These are phyloP conservation scores for Andinoacara biseriatus DNA, from an alignment of 2,113 vertebrate genomes.

Conservation along the genomic window DNA sequence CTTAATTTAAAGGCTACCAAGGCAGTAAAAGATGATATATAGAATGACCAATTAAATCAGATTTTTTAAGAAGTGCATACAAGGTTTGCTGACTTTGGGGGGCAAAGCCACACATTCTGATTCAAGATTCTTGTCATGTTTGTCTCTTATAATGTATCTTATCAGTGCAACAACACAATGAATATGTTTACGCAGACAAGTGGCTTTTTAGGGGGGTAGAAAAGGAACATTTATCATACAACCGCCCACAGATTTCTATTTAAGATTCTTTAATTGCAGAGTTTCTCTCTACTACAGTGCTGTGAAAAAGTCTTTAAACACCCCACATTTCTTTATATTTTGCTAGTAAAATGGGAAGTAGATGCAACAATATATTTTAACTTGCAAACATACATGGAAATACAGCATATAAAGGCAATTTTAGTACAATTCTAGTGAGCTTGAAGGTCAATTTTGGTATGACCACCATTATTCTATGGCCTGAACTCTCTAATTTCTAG, in stretches of 20 bases:
- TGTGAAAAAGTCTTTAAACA: background rate
- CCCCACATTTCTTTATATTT: background rate
- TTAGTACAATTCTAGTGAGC: background rate
- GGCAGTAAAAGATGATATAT: background rate
- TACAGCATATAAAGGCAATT: background rate
- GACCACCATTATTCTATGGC: rapidly evolving
- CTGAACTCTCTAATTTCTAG: too few species aligned
- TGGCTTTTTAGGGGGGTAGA: background rate
- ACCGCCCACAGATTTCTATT: background rate
- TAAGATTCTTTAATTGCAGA: background rate
- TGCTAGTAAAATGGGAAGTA: background rate
- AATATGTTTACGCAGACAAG: background rate
- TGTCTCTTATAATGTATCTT: background rate
- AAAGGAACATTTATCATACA: background rate
- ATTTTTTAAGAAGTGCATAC: background rate
- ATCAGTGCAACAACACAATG: background rate
- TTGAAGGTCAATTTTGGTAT: background rate
- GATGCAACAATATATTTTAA: background rate
- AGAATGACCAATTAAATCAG: background rate
- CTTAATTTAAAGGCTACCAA: background rate
- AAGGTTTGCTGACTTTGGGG: background rate
- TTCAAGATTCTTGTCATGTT: background rate
- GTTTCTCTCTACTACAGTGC: background rate
- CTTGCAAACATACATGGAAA: background rate
- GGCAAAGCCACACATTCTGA: too few species aligned